Evolutionary conservation across 2,797 vertebrate species (phyloP).

Genomic region (Sebastolobus altivelis): DNA sequence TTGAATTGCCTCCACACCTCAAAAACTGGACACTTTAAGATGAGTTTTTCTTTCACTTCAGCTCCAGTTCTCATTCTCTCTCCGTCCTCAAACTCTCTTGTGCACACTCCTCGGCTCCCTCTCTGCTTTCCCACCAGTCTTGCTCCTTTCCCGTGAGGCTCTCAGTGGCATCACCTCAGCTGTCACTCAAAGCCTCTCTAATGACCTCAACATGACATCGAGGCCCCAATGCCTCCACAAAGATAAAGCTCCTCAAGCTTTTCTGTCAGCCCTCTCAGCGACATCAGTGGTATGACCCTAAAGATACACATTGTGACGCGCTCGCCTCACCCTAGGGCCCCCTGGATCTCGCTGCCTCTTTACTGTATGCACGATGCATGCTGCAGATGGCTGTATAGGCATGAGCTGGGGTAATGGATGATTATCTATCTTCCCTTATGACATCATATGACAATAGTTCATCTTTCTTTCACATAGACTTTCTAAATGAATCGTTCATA

Average conservation of each 20-base stretch:
- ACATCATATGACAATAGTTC: neutral
- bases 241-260: conserved; percentile 62
- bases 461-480: neutral
- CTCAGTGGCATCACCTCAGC: conserved; percentile 74
- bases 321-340: conserved; percentile 29
- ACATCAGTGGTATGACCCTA: conserved; percentile 61
- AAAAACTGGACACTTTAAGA: conserved; percentile 4
- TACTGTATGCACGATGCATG: conserved; percentile 11
- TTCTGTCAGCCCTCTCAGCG: conserved; percentile 51
- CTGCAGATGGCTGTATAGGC: conserved; percentile 42
- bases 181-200: conserved; percentile 74
- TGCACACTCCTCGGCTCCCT: conserved; percentile 13
- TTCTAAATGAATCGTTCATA: neutral
- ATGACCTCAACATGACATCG: conserved; percentile 76
- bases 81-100: conserved; percentile 34
- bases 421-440: neutral
- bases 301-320: conserved; percentile 57
- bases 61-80: conserved; percentile 5
- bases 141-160: conserved; percentile 47
- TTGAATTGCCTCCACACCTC: neutral
- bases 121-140: conserved; percentile 38
- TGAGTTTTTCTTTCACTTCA: conserved; percentile 13
- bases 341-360: conserved; percentile 5
- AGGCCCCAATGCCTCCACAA: conserved; percentile 57
- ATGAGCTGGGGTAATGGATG: conserved; percentile 23